These are phyloP conservation scores for Bicyclus anynana DNA, from an alignment of 1,140 invertebrate species.

Conservation along the genomic window DNA sequence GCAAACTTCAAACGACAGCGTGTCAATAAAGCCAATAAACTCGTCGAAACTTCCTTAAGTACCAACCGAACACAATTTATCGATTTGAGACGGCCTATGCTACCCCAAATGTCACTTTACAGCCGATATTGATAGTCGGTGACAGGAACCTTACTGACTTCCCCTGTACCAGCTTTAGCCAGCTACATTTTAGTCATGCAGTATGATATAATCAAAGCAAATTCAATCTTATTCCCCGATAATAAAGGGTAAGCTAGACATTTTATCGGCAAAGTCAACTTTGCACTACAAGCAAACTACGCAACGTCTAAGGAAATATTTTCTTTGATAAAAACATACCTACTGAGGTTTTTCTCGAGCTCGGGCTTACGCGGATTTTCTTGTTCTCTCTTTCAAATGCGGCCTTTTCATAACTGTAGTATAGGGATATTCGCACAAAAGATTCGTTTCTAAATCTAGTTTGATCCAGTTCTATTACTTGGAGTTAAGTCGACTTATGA, in stretches of 20 bases:
- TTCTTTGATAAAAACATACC: constrained; percentile 59
- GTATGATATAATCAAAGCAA: constrained; percentile 9
- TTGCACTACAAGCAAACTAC: constrained; percentile 42
- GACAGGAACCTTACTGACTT: constrained; percentile 53
- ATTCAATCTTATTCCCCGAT: constrained; percentile 32
- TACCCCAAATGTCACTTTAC: constrained; percentile 69
- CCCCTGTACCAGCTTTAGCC: constrained; percentile 42
- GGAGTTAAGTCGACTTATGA: background rate
- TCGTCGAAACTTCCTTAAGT: constrained; percentile 64
- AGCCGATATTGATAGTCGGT: constrained; percentile 69
- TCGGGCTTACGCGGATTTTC: constrained; percentile 58
- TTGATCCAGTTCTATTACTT: constrained; percentile 29
- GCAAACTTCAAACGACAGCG: constrained; percentile 41
- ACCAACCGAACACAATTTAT: constrained; percentile 64
- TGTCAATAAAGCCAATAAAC: constrained; percentile 69
- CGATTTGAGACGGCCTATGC: constrained; percentile 63
- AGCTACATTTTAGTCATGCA: constrained; percentile 21
- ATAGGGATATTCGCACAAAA: constrained; percentile 43
- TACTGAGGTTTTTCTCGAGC: constrained; percentile 55
- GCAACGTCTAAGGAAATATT: constrained; percentile 63
- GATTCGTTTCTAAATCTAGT: constrained; percentile 55
- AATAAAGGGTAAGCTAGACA: constrained; percentile 15
- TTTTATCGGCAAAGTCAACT: constrained; percentile 10
- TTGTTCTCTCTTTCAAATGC: constrained; percentile 48
- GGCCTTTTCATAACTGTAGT: constrained; percentile 68